A percentile compares a stretch with the other conserved stretches of the same genome.
phyloP scores from a whole-genome alignment of 2,888 invertebrate genomes.

The Lumbricus terrestris region DNA sequence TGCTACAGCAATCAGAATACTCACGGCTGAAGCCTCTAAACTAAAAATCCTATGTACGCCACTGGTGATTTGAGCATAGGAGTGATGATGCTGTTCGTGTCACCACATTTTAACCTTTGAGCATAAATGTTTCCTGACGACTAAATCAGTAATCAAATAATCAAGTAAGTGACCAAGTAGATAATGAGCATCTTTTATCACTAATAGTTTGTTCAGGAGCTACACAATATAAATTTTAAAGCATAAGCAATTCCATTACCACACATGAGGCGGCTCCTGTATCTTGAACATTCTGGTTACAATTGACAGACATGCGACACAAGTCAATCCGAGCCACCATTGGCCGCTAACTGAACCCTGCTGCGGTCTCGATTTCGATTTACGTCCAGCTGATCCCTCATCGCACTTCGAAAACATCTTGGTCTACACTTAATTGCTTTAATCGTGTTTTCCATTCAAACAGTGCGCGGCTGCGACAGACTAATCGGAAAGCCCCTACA shows the following conservation, averaged over 20 bases:
- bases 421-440: not conserved
- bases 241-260: conserved; percentile 22
- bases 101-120: not conserved
- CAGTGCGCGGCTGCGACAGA: not conserved
- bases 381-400: not conserved
- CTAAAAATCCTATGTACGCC: too few relatives aligned
- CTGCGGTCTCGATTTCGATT: not conserved
- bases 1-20: too few relatives aligned
- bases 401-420: not conserved
- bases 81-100: not conserved
- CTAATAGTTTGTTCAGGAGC: too few relatives aligned
- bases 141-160: not conserved
- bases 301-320: conserved; percentile 21
- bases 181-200: too few relatives aligned
- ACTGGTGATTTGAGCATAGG: too few relatives aligned
- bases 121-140: not conserved
- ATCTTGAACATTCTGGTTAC: conserved; percentile 32
- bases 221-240: too few relatives aligned
- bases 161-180: not conserved
- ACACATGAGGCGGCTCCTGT: conserved; percentile 32
- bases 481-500: not conserved
- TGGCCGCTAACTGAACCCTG: not conserved
- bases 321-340: conserved; percentile 31
- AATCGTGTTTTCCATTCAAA: not conserved
- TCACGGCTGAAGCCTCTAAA: too few relatives aligned